These are phyloP conservation scores for Dromococcyx pavoninus DNA, from an alignment of 2,797 vertebrate genomes.

Conservation along the genomic window DNA sequence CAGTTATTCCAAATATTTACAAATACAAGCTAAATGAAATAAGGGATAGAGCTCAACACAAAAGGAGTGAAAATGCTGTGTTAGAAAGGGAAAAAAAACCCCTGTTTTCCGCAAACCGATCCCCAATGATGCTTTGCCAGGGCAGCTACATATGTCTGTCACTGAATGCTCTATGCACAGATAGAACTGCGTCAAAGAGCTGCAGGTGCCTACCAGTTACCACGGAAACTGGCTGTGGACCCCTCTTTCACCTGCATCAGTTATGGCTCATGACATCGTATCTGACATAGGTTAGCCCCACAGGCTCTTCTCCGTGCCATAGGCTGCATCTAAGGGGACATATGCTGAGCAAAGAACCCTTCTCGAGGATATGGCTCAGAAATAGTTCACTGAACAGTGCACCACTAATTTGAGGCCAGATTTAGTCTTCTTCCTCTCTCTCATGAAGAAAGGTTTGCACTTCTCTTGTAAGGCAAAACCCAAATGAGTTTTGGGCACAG, in stretches of 20 bases:
- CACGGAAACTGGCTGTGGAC: background rate
- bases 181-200: conserved; percentile 2
- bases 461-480: background rate
- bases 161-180: background rate
- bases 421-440: background rate
- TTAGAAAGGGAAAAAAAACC: background rate
- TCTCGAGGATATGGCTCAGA: background rate
- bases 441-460: background rate
- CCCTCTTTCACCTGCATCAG: background rate
- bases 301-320: background rate
- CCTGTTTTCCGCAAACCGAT: background rate
- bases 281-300: background rate
- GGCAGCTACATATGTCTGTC: background rate
- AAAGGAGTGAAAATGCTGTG: background rate
- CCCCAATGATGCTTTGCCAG: background rate
- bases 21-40: background rate
- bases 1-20: background rate
- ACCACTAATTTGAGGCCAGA: background rate
- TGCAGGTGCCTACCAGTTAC: conserved; percentile 21
- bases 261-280: background rate
- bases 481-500: background rate
- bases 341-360: background rate
- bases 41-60: background rate
- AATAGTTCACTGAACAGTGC: background rate
- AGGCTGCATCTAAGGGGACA: background rate